Percentiles rank a stretch among this genome's conserved stretches.
phyloP scores from a whole-genome alignment of 1,140 invertebrate species.

The Magallana angulata region DNA sequence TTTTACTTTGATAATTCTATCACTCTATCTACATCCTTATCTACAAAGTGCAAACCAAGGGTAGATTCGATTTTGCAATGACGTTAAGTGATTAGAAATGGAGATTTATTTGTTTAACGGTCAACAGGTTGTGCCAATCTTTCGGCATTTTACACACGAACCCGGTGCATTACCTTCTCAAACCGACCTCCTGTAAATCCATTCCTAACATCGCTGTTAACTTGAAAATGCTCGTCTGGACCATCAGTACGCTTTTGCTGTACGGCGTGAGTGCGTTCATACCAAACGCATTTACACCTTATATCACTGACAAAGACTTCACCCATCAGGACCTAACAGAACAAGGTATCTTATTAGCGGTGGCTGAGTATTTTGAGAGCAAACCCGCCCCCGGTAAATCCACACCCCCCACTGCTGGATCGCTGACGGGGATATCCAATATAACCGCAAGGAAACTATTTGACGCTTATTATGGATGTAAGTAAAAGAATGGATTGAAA shows the following conservation, averaged over 20 bases:
- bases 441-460: slow-evolving; percentile 63
- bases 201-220: neutral
- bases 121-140: slow-evolving; percentile 11
- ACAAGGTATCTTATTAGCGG: slow-evolving; percentile 61
- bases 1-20: no score
- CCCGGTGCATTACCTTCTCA: neutral
- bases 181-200: neutral
- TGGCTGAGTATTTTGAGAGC: slow-evolving; percentile 61
- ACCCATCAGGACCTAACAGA: slow-evolving; percentile 64
- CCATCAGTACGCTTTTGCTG: neutral
- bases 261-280: neutral
- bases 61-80: neutral
- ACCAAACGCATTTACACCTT: slow-evolving; percentile 16
- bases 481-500: neutral
- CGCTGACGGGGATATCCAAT: slow-evolving; percentile 56
- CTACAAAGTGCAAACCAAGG: neutral
- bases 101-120: slow-evolving; percentile 11
- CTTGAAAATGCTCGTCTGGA: neutral
- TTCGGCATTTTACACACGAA: neutral
- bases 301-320: slow-evolving; percentile 56
- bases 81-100: slow-evolving; percentile 9
- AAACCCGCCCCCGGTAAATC: slow-evolving; percentile 50
- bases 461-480: slow-evolving; percentile 62
- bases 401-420: slow-evolving; percentile 37
- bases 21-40: neutral